phyloP scores from a whole-genome alignment of 2,888 invertebrate species.

The Drosophila subsilvestris region DNA sequence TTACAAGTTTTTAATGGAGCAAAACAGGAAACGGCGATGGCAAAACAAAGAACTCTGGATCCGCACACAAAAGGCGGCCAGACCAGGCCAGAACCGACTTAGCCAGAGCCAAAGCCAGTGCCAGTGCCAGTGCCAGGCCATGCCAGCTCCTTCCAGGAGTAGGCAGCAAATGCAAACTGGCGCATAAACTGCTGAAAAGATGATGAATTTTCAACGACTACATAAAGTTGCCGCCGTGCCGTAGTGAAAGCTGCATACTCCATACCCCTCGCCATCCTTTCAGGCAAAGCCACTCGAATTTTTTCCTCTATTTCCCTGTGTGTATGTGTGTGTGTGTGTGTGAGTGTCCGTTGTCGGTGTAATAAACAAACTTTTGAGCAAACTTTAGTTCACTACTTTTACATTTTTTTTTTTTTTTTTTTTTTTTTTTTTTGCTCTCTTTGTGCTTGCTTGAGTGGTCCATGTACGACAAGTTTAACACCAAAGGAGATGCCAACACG shows the following conservation, averaged over 20 bases:
- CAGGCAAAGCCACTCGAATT: constrained; percentile 55
- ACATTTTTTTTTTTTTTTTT: constrained; percentile 26
- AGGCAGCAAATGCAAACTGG: constrained; percentile 69
- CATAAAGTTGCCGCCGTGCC: constrained; percentile 46
- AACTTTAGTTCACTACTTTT: constrained; percentile 80
- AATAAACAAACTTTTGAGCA: constrained; percentile 81
- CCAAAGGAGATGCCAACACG: constrained; percentile 65
- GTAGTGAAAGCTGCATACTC: constrained; percentile 18
- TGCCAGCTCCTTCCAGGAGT: constrained; percentile 25
- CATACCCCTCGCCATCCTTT: neutral
- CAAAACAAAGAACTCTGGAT: constrained; percentile 46
- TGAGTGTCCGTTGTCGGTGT: constrained; percentile 68
- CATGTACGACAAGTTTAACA: constrained; percentile 74
- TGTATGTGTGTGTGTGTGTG: constrained; percentile 8
- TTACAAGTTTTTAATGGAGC: constrained; percentile 83
- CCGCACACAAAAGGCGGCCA: constrained; percentile 28
- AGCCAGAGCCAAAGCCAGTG: neutral
- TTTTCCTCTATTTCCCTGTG: constrained; percentile 13
- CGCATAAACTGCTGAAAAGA: constrained; percentile 78
- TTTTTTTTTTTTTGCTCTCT: constrained; percentile 5
- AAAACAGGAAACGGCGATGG: constrained; percentile 55
- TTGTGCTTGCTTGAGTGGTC: constrained; percentile 52
- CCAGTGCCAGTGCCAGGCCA: neutral
- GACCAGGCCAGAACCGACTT: constrained; percentile 11
- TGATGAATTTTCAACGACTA: constrained; percentile 78